These are phyloP conservation scores for Aleadryas rufinucha DNA, from an alignment of 2,113 vertebrate genomes.

Conservation along the genomic window DNA sequence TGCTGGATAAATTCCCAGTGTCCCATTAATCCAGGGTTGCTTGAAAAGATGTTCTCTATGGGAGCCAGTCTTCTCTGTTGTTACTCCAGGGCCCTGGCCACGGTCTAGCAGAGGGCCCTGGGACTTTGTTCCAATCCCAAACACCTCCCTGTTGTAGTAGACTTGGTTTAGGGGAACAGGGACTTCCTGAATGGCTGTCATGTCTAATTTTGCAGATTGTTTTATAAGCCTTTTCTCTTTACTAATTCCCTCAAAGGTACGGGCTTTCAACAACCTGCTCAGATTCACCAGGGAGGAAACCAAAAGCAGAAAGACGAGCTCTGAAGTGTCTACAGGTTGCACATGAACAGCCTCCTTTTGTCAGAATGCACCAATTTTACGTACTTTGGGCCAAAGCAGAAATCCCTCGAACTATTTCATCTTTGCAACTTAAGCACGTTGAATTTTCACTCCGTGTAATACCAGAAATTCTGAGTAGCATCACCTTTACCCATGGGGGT, in stretches of 20 bases:
- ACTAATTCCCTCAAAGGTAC: background rate
- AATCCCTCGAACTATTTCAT: background rate
- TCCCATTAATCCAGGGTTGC: background rate
- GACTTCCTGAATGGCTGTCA: background rate
- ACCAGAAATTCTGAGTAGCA: background rate
- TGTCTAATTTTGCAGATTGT: background rate
- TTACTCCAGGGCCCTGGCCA: background rate
- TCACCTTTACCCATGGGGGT: accelerated
- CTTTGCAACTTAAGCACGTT: background rate
- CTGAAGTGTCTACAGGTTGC: background rate
- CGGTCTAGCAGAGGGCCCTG: background rate
- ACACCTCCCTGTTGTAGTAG: background rate
- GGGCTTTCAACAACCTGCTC: background rate
- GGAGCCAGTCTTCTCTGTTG: background rate
- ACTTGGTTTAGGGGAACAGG: background rate
- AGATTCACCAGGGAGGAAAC: background rate
- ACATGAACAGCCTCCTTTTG: background rate
- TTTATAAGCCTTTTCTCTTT: background rate
- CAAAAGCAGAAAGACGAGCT: background rate
- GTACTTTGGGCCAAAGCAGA: background rate
- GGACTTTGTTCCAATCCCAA: background rate
- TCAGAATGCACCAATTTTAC: background rate
- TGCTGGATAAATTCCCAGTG: background rate
- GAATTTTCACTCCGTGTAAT: background rate
- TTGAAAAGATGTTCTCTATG: background rate